Evolutionary conservation across 1,140 invertebrate species (phyloP).

Genomic region (Polyergus mexicanus): DNA sequence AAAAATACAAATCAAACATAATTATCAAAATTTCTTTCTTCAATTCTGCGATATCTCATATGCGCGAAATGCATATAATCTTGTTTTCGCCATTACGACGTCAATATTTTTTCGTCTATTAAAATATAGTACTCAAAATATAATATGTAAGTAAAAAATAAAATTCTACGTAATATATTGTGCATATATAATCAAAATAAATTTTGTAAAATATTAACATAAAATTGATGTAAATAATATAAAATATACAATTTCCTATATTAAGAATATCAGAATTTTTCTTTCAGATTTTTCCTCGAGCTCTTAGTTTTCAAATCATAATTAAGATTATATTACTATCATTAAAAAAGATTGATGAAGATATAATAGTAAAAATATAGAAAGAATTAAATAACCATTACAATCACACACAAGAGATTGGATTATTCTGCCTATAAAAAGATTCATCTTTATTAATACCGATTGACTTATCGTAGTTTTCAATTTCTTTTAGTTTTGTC

Average conservation of each 20-base stretch:
- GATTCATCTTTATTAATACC: not conserved
- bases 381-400: not conserved
- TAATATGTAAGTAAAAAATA: not conserved
- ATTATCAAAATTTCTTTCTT: constrained; percentile 38
- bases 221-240: not conserved
- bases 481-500: not conserved
- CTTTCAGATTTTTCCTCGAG: not conserved
- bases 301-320: not conserved
- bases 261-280: constrained; percentile 22
- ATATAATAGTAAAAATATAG: not conserved
- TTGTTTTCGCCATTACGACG: constrained; percentile 39
- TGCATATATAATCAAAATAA: constrained; percentile 19
- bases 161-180: not conserved
- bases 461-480: constrained; percentile 11
- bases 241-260: not conserved
- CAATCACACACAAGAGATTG: not conserved
- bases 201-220: not conserved
- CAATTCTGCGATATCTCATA: constrained; percentile 42
- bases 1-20: constrained; percentile 15
- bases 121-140: constrained; percentile 14
- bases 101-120: not conserved
- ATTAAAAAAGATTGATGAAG: not conserved
- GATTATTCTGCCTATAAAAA: not conserved
- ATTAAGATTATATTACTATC: not conserved
- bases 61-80: constrained; percentile 76